Evolutionary conservation across 2,113 vertebrate genomes (phyloP).

Genomic region (Caloenas nicobarica): DNA sequence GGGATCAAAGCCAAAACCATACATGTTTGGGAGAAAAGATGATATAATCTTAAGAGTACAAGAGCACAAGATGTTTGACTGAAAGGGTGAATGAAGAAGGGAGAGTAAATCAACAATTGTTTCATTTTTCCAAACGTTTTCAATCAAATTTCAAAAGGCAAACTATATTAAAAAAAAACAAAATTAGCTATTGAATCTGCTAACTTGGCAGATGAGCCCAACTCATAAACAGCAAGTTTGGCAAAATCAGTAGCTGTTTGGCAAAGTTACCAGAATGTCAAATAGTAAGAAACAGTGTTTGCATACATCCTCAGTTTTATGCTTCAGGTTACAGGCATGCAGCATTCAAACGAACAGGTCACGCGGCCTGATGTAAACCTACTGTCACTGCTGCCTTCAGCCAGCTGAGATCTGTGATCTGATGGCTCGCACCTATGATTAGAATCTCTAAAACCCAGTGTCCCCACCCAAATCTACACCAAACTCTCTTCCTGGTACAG

Average conservation of each 20-base stretch:
- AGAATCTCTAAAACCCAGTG: background rate
- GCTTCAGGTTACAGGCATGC: background rate
- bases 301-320: background rate
- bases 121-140: background rate
- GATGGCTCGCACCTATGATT: background rate
- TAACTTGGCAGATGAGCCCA: background rate
- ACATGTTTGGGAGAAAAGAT: background rate
- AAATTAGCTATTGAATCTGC: background rate
- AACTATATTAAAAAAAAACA: background rate
- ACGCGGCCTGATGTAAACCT: background rate
- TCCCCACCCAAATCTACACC: background rate
- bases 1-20: background rate
- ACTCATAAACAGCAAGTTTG: background rate
- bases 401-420: background rate
- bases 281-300: background rate
- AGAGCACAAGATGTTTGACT: background rate
- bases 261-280: background rate
- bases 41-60: background rate
- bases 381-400: background rate
- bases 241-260: background rate
- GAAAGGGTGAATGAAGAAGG: background rate
- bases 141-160: background rate
- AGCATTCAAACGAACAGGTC: background rate
- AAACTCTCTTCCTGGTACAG: background rate
- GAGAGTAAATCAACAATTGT: background rate